A percentile compares a stretch with the other conserved stretches of the same genome.
These are phyloP conservation scores for Epinephelus malabaricus DNA, from an alignment of 2,797 vertebrate genomes.

Conservation along the genomic window DNA sequence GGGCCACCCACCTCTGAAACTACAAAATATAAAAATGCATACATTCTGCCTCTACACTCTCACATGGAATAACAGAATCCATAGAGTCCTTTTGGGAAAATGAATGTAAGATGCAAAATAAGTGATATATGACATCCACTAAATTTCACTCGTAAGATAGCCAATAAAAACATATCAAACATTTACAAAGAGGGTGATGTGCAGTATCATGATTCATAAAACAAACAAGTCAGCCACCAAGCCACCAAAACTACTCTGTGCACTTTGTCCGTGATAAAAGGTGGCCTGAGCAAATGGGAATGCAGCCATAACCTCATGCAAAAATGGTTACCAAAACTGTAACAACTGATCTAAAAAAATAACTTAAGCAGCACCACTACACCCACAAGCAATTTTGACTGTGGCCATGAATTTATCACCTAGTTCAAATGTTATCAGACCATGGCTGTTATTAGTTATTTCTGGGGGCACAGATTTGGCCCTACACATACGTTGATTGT, in stretches of 20 bases:
- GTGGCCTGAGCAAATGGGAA: not conserved
- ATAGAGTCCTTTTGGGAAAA: not conserved
- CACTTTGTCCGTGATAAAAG: not conserved
- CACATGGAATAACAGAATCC: slow-evolving; percentile 1
- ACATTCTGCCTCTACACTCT: not conserved
- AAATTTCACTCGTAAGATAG: not conserved
- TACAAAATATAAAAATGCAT: not conserved
- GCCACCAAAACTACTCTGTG: not conserved
- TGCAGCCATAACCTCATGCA: not conserved
- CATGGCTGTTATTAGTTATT: no score
- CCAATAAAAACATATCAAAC: not conserved
- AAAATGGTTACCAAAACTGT: not conserved
- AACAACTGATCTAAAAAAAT: not conserved
- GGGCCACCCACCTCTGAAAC: slow-evolving; percentile 4
- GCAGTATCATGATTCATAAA: not conserved
- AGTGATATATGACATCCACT: not conserved
- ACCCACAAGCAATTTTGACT: not conserved
- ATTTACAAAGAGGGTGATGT: not conserved
- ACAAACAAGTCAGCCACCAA: not conserved
- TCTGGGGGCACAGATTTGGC: no score
- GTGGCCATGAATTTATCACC: not conserved
- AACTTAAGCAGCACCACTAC: not conserved
- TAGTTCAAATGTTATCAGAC: no score
- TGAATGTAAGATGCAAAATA: not conserved
- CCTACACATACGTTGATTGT: no score